Percentiles rank a stretch among this genome's conserved stretches.
These are phyloP conservation scores for Phrixothrix hirtus DNA, from an alignment of 2,888 invertebrate genomes.

Conservation along the genomic window DNA sequence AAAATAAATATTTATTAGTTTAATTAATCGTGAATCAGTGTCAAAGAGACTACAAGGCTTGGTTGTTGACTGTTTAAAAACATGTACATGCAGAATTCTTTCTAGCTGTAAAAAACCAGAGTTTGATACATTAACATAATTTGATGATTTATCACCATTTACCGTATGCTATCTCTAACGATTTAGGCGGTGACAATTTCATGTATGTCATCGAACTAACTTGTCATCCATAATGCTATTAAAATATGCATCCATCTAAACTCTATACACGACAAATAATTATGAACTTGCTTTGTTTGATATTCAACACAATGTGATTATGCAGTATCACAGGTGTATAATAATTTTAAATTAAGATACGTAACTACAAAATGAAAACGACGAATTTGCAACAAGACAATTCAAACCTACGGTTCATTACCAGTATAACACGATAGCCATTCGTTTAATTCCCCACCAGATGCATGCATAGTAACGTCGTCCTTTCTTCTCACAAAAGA, in stretches of 20 bases:
- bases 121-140: neutral
- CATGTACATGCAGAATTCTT: neutral
- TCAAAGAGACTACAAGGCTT: too few relatives aligned
- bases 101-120: too few relatives aligned
- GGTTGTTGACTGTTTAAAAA: too few relatives aligned
- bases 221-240: too few relatives aligned
- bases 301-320: slow-evolving; percentile 26
- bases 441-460: slow-evolving; percentile 23
- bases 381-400: slow-evolving; percentile 38
- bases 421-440: slow-evolving; percentile 35
- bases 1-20: too few relatives aligned
- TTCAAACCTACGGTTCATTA: slow-evolving; percentile 40
- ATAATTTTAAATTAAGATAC: slow-evolving; percentile 32
- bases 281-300: slow-evolving; percentile 26
- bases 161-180: too few relatives aligned
- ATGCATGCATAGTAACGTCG: slow-evolving; percentile 12
- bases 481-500: slow-evolving; percentile 11
- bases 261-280: too few relatives aligned
- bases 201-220: too few relatives aligned
- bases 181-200: too few relatives aligned
- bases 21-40: too few relatives aligned
- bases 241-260: too few relatives aligned
- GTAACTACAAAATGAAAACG: slow-evolving; percentile 24
- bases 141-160: neutral
- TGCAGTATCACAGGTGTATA: slow-evolving; percentile 23